Evolutionary conservation across 2,888 invertebrate species (phyloP), one percentile per base, ranked within the genome.

Genomic region (Pilophorus perplexus): DNA sequence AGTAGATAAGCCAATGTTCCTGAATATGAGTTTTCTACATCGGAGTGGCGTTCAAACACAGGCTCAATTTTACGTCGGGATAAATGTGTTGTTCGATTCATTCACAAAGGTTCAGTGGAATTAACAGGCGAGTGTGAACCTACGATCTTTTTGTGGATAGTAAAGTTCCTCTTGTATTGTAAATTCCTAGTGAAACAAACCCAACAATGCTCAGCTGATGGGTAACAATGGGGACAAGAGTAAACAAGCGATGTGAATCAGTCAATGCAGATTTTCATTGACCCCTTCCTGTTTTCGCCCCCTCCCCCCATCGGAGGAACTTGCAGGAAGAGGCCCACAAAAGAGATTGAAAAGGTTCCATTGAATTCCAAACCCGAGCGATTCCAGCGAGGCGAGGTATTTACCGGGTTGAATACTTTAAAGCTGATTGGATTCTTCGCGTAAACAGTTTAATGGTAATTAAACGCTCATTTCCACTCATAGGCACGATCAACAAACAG

Each of bases 251-350:
- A 55, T 37, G 55, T 38, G 55, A 55, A 55, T 55, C 55, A 55
- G 55, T 55, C 55, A 37, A 55, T 55, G 55, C 55, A 55, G 55
- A 55, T 55, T 55, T 55, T 55, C 55, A 55, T 55, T 55, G 55
- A 55, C 55, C 37, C 20, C 20, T 3, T 33, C 55, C 38, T 22
- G n/a, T n/a, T n/a, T n/a, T n/a, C n/a, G n/a, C n/a, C n/a, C n/a
- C n/a, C n/a, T n/a, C n/a, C n/a, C n/a, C n/a, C n/a, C n/a, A n/a
- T n/a, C n/a, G n/a, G n/a, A n/a, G 22, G 37, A 37, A 37, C 33
- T 22, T 38, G 37, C 55, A 55, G 55, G 55, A 54, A 55, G 55
- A 55, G 55, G n/a, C 20, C 33, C 55, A 55, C n/a, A n/a, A n/a
- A 55, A 55, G 55, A 55, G 55, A 20, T 55, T 55, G n/a, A n/a